Conservation (phyloP, 2,113 vertebrate species). For the Strix aluco region DNA sequence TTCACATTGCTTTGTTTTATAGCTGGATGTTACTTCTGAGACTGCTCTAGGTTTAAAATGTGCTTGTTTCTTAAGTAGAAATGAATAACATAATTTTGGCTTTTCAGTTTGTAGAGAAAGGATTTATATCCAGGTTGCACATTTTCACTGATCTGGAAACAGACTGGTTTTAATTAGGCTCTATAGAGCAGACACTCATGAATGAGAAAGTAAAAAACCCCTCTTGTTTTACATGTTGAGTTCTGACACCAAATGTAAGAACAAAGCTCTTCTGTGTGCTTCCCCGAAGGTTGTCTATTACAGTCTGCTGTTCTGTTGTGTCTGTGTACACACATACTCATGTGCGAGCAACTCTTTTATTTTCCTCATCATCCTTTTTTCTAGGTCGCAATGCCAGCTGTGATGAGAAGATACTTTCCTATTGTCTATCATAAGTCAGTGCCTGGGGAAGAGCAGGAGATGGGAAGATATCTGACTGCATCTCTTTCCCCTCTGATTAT, state of each 20-base stretch:
- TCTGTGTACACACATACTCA: not conserved
- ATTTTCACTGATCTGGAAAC: not conserved
- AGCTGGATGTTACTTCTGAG: not conserved
- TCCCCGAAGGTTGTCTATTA: not conserved
- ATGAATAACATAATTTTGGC: not conserved
- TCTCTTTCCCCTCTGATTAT: not conserved
- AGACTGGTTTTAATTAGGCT: not conserved
- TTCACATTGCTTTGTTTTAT: conserved; percentile 1
- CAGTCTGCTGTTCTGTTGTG: not conserved
- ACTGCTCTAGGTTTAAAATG: not conserved
- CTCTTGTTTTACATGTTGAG: not conserved
- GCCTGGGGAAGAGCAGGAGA: not conserved
- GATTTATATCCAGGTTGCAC: not conserved
- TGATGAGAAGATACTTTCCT: not conserved
- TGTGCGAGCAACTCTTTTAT: not conserved
- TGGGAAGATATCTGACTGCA: not conserved
- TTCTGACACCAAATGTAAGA: not conserved
- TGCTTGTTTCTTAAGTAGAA: not conserved
- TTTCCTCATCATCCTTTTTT: not conserved
- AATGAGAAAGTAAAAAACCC: not conserved
- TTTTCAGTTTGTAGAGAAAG: not conserved
- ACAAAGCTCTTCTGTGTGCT: not conserved
- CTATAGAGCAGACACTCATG: not conserved
- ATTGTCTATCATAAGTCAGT: not conserved
- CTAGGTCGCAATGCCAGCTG: not conserved